A percentile compares a stretch with the other conserved stretches of the same genome.
Evolutionary conservation across 1,140 invertebrate species (phyloP).

Genomic region (Danaus melanippus): DNA sequence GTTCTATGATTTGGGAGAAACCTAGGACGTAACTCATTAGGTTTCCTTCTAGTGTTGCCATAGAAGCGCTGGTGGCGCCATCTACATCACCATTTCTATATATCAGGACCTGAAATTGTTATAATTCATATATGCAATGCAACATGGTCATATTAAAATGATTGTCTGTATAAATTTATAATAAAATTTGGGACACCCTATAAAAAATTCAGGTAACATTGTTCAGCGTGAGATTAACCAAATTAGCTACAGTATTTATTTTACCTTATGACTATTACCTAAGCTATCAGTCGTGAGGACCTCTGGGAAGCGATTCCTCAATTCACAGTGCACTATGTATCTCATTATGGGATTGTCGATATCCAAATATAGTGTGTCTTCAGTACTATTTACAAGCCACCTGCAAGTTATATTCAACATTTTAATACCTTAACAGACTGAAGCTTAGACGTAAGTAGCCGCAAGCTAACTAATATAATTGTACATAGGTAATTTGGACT

Average conservation of each 20-base stretch:
- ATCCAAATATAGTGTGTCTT: conserved; percentile 53
- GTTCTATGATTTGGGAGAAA: conserved; percentile 78
- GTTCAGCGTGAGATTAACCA: neutral
- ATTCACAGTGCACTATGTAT: conserved; percentile 47
- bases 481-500: too few species aligned
- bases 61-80: conserved; percentile 47
- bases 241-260: conserved; percentile 20
- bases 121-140: neutral
- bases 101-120: conserved; percentile 60
- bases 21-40: conserved; percentile 74
- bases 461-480: too few species aligned
- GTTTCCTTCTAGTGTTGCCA: conserved; percentile 56
- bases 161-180: neutral
- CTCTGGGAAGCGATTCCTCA: conserved; percentile 43
- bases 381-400: conserved; percentile 39
- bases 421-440: too few species aligned
- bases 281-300: conserved; percentile 63
- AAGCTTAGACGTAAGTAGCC: too few species aligned
- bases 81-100: conserved; percentile 61
- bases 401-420: conserved; percentile 28
- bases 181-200: too few species aligned
- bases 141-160: neutral
- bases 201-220: too few species aligned
- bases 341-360: conserved; percentile 38
- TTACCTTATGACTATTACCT: conserved; percentile 69